These are phyloP conservation scores for Caiman crocodilus DNA, from an alignment of 2,797 vertebrate species.

Conservation along the genomic window DNA sequence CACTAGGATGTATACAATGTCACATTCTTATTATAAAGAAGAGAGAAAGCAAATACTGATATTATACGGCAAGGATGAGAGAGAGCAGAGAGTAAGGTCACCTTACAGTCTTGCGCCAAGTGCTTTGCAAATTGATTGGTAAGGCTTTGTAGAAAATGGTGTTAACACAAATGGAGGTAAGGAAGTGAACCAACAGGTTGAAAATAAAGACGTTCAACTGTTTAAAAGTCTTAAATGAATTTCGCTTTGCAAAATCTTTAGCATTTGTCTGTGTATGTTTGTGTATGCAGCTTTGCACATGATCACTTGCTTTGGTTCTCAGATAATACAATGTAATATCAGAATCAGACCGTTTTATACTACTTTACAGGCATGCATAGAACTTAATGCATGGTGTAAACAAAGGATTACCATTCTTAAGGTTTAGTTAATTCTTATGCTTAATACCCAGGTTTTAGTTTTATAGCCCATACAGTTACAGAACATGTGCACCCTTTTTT, in stretches of 20 bases:
- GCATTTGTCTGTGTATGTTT: neutral
- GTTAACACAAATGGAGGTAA: neutral
- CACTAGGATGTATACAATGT: accelerated
- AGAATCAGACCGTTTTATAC: constrained; percentile 5
- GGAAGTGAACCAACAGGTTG: neutral
- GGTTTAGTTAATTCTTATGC: neutral
- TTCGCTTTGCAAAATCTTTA: constrained; percentile 11
- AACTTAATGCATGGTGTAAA: neutral
- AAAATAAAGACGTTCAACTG: neutral
- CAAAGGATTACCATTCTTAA: neutral
- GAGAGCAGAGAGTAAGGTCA: neutral
- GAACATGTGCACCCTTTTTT: neutral
- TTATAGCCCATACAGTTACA: neutral
- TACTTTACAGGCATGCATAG: constrained; percentile 3
- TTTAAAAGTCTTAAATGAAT: constrained; percentile 17
- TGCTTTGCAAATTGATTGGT: neutral
- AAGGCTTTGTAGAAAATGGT: neutral
- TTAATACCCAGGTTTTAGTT: neutral
- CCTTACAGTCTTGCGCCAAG: neutral
- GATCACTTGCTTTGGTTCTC: constrained; percentile 41
- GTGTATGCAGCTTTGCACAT: neutral
- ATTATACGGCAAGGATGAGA: neutral
- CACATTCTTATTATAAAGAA: neutral
- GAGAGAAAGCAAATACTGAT: neutral
- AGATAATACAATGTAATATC: neutral